Base-by-base conservation (phyloP, 2,113 vertebrate species). In the Dendrocopos noguchii region DNA sequence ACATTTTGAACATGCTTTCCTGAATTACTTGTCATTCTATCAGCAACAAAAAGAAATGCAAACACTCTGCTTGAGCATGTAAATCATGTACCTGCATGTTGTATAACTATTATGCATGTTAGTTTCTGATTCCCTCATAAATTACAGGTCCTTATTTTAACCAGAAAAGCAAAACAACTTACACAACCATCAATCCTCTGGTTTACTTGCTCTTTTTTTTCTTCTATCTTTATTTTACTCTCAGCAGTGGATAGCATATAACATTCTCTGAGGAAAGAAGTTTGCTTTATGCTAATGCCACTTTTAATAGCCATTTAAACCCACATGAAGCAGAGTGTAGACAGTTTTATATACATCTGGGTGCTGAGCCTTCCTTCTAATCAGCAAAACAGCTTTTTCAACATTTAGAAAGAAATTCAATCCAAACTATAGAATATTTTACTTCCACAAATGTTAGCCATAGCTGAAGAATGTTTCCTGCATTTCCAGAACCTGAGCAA, bases 401-500 rank as follows among this genome's bases (percentile, higher is more conserved):
- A 94, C 80, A 19, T 79, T 80, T n/a, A 84, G 63, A 60, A 82
- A 76, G 42, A 83, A 77, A 63, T 36, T 75, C 65, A 79, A 10
- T 56, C 33, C 63, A 81, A 87, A 57, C 14, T 12, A 29, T 8
- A 33, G 8, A 52, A 44, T 50, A 73, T 73, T 89, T 89, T 56
- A 56, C 12, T 63, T 91, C n/a, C 27, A 79, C 8, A 56, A 91
- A 59, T 28, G 15, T 36, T 84, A 82, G 18, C 34, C 5, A 4
- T 12, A 72, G 63, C 29, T 87, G 64, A 82, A 91, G 56, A 84
- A 63, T 55, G 18, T 76, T 88, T 92, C 42, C 87, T 70, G 22
- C 29, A 59, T 85, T 90, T 90, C 90, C 76, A 83, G 33, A 93
- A 91, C 10, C 15, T 71, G 67, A 88, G 50, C 8, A 95, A 91